Base-by-base conservation (phyloP, 2,113 vertebrate genomes). In the Nannobrachium achirus region DNA sequence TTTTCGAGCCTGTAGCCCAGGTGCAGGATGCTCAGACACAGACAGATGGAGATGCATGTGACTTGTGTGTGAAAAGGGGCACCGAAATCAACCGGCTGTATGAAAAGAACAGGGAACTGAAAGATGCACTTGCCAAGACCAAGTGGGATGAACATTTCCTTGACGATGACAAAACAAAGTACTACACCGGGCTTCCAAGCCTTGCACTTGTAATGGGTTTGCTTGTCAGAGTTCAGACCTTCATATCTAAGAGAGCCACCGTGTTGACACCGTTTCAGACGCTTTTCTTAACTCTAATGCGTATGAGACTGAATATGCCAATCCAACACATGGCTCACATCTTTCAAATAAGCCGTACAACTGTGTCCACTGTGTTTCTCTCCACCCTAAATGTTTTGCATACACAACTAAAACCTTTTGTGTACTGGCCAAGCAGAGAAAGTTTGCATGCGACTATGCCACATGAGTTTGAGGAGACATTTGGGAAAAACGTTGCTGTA, bases 371-470 rank as follows among this genome's bases (percentile, higher is more conserved):
- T n/a, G 57, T 6, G 3, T 55, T 70, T 20, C 14, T 15, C 15
- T 14, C 45, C 0, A 55, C 57, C 18, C 20, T 55, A 39, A 6
- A 5, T 11, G 10, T 7, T 10, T 13, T 69, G n/a, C 33, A 52
- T 15, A 16, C 7, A 39, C 18, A 8, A 8, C 8, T 62, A 9
- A 65, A 25, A 6, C 61, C 60, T 10, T 40, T 72, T 9, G 45
- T 72, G 42, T 14, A 44, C 16, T 59, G 55, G 55, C 62, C 70
- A 42, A 10, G 57, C 10, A 72, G 53, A 65, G 7, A 72, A 2
- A 40, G 50, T 20, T 41, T 65, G 25, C 41, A 20, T 14, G 25
- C 5, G 10, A 71, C n/a, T 15, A 71, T 71, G n/a, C 59, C 52
- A n/a, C 51, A 49, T 48, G 42, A 65, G 25, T 65, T 51, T 42